These are phyloP conservation scores for Atrichornis clamosus DNA, from an alignment of 2,113 vertebrate species.

Conservation along the genomic window DNA sequence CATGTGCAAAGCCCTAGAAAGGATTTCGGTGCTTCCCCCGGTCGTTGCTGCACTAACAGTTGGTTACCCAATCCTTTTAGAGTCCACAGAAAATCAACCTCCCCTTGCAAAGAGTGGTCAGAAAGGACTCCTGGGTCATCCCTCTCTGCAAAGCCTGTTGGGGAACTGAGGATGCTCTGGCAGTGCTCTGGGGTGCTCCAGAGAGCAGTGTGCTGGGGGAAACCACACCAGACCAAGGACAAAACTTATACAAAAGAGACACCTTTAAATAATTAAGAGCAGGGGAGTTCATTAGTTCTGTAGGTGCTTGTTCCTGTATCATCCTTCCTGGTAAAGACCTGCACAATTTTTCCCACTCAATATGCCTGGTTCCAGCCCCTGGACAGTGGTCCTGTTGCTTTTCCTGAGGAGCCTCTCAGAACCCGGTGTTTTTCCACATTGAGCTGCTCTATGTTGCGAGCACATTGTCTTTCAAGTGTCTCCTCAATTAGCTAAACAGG, in stretches of 20 bases:
- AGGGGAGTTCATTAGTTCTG: background rate
- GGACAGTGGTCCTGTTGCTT: background rate
- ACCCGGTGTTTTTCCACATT: background rate
- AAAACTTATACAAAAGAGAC: background rate
- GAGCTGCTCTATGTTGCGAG: background rate
- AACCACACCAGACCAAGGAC: background rate
- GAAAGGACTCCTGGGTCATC: background rate
- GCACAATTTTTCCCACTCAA: background rate
- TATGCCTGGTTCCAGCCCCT: background rate
- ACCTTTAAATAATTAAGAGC: background rate
- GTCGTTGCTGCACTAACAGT: background rate
- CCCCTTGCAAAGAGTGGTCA: background rate
- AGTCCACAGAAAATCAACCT: background rate
- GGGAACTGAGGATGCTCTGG: background rate
- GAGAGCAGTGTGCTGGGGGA: background rate
- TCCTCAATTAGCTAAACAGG: slow-evolving; percentile 26
- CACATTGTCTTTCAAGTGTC: background rate
- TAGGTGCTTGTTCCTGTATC: background rate
- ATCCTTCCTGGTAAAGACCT: background rate
- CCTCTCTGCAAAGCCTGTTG: background rate
- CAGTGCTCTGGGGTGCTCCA: background rate
- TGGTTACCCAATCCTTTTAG: background rate
- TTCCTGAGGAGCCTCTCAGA: background rate
- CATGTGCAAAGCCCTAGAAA: background rate
- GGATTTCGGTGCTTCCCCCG: background rate